These are phyloP conservation scores for Alentia gelatinosa DNA, from an alignment of 2,888 invertebrate genomes.

Conservation along the genomic window DNA sequence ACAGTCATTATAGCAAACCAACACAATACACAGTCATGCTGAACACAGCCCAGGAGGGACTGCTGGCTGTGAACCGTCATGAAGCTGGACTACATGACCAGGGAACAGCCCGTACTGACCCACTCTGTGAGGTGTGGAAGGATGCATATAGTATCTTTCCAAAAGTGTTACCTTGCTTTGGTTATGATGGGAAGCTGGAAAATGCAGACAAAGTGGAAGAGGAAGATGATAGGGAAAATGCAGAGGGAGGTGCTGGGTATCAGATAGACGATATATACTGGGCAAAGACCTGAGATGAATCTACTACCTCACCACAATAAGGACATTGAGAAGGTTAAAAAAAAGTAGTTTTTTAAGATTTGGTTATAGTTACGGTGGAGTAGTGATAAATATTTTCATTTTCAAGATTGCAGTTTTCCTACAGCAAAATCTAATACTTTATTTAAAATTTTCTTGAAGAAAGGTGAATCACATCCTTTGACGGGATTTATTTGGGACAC, in stretches of 20 bases:
- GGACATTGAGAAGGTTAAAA: too few species aligned
- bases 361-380: too few species aligned
- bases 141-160: neutral
- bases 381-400: too few species aligned
- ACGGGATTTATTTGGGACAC: too few species aligned
- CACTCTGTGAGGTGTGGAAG: conserved; percentile 40
- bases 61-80: conserved; percentile 70
- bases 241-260: neutral
- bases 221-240: neutral
- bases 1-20: conserved; percentile 48
- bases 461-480: too few species aligned
- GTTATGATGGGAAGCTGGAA: conserved; percentile 47
- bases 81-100: conserved; percentile 69
- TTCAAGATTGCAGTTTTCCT: too few species aligned
- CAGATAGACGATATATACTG: neutral
- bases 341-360: too few species aligned
- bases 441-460: too few species aligned
- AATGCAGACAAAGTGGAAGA: neutral
- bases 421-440: too few species aligned
- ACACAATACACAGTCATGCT: conserved; percentile 67
- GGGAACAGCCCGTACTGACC: conserved; percentile 27
- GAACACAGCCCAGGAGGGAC: conserved; percentile 64
- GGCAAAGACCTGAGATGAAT: too few species aligned
- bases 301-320: too few species aligned
- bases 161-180: neutral